These are phyloP conservation scores for Melipona bicolor DNA, from an alignment of 2,888 invertebrate species.

Conservation along the genomic window DNA sequence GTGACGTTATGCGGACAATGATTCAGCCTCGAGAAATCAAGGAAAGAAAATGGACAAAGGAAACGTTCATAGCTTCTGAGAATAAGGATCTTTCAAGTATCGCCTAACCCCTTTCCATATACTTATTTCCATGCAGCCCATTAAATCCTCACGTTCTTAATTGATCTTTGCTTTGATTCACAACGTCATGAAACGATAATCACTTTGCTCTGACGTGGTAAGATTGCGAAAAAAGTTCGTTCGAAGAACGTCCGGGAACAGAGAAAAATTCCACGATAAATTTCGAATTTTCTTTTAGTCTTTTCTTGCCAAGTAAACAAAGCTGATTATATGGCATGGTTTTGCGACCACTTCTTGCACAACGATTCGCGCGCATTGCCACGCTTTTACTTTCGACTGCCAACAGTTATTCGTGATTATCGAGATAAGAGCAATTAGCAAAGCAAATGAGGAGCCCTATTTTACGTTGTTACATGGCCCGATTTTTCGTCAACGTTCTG, in stretches of 20 bases:
- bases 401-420: conserved; percentile 65
- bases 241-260: not conserved
- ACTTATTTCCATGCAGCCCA: not conserved
- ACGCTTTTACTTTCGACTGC: conserved; percentile 77
- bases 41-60: not conserved
- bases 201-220: not conserved
- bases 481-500: conserved; percentile 64
- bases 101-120: conserved; percentile 4
- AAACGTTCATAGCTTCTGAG: not conserved
- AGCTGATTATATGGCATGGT: conserved; percentile 20
- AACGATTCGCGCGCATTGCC: conserved; percentile 59
- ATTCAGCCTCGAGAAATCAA: not conserved
- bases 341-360: conserved; percentile 59
- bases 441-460: conserved; percentile 74
- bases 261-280: conserved; percentile 2
- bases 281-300: conserved; percentile 18
- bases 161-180: not conserved
- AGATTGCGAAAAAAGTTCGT: not conserved
- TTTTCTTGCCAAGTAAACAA: conserved; percentile 18
- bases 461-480: conserved; percentile 8
- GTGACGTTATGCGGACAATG: not conserved
- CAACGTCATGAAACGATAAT: conserved; percentile 2
- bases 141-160: conserved; percentile 2
- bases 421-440: conserved; percentile 75
- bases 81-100: not conserved